Percentiles rank a stretch among this genome's conserved stretches.
These are phyloP conservation scores for Anoplopoma fimbria DNA, from an alignment of 2,113 vertebrate genomes.

Conservation along the genomic window DNA sequence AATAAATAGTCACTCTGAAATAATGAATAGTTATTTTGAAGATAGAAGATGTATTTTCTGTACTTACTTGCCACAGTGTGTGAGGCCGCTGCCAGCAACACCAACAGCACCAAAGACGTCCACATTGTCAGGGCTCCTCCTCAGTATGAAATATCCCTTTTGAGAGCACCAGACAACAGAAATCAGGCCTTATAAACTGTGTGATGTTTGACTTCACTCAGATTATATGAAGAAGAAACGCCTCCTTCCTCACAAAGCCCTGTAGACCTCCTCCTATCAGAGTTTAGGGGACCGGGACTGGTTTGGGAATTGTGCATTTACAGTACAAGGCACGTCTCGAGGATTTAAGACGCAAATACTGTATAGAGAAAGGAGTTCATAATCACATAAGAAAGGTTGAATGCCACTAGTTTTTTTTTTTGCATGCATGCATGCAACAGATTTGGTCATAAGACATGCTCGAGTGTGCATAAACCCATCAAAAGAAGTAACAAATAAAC, in stretches of 20 bases:
- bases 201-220: constrained; percentile 12
- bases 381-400: constrained; percentile 27
- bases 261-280: not conserved
- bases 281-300: not conserved
- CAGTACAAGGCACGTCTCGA: not conserved
- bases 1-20: not conserved
- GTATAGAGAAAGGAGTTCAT: constrained; percentile 10
- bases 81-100: constrained; percentile 63
- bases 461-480: not conserved
- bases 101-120: constrained; percentile 51
- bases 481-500: not conserved
- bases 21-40: not conserved
- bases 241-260: constrained; percentile 29
- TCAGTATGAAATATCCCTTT: constrained; percentile 57
- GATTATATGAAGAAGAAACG: constrained; percentile 19
- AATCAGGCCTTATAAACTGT: constrained; percentile 65
- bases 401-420: not conserved
- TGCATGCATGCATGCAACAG: not conserved
- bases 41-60: not conserved
- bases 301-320: constrained; percentile 27
- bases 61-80: constrained; percentile 76
- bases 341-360: constrained; percentile 33
- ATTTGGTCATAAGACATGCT: constrained; percentile 11
- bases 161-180: constrained; percentile 30
- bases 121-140: constrained; percentile 57